phyloP scores from a whole-genome alignment of 2,888 invertebrate species.

The Barypeithes pellucidus region DNA sequence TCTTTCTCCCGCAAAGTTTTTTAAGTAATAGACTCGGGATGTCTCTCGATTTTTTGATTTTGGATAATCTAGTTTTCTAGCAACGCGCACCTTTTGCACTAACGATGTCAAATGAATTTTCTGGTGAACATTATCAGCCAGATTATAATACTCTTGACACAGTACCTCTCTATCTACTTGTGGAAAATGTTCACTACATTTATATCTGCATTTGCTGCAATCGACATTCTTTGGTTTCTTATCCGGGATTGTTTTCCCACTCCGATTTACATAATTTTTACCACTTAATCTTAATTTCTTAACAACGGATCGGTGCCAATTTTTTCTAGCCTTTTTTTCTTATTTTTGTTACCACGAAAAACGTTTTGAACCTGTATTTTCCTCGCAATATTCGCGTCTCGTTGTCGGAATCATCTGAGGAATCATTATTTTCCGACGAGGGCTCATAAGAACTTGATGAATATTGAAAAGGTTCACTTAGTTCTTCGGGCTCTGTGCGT shows the following conservation, averaged over 20 bases:
- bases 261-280: constrained; percentile 27
- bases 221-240: constrained; percentile 36
- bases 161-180: constrained; percentile 22
- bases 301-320: constrained; percentile 28
- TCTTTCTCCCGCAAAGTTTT: constrained; percentile 16
- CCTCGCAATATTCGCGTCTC: background rate
- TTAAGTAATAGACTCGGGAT: constrained; percentile 29
- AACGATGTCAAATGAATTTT: constrained; percentile 32
- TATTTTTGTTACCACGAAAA: background rate
- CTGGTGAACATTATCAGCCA: constrained; percentile 30
- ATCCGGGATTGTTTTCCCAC: constrained; percentile 23
- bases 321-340: constrained; percentile 18
- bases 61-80: too few relatives aligned
- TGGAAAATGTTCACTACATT: constrained; percentile 34
- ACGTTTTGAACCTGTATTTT: constrained; percentile 3
- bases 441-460: constrained; percentile 15
- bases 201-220: constrained; percentile 44
- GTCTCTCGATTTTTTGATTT: constrained; percentile 40
- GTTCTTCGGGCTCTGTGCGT: constrained; percentile 20
- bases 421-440: constrained; percentile 11
- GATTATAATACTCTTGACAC: constrained; percentile 38
- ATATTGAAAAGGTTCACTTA: constrained; percentile 15
- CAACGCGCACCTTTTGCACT: too few relatives aligned
- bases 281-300: constrained; percentile 27
- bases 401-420: background rate